A percentile compares a stretch with the other conserved stretches of the same genome.
Conservation (phyloP, 2,888 invertebrate species). For the Agrotis puta region DNA sequence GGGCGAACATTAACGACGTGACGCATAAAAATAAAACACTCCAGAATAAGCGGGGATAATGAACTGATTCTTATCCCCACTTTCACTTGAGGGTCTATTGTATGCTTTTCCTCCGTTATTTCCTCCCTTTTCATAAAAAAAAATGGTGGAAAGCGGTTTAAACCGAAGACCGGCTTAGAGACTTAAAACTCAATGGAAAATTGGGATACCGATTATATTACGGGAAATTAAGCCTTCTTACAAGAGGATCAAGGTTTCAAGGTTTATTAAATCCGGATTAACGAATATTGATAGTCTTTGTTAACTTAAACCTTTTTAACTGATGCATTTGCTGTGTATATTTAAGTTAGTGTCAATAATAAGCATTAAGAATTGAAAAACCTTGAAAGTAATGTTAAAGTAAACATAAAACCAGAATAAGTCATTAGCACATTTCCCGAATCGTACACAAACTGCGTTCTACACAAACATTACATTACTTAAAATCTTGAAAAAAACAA, state of each 20-base stretch:
- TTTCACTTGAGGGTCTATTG: not conserved
- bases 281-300: not conserved
- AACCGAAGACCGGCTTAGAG: not conserved
- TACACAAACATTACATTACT: conserved; percentile 57
- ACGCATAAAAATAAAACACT: conserved; percentile 30
- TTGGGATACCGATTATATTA: not conserved
- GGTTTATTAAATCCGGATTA: conserved; percentile 16
- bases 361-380: conserved; percentile 7
- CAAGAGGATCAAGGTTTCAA: not conserved
- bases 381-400: conserved; percentile 8
- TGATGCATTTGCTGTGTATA: conserved; percentile 1
- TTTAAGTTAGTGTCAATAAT: not conserved
- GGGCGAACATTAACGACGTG: conserved; percentile 6
- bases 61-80: conserved; percentile 6
- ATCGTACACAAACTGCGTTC: conserved; percentile 12
- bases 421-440: conserved; percentile 33
- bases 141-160: not conserved
- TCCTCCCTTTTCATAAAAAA: not conserved
- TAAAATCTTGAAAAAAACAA: conserved; percentile 43
- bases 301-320: not conserved
- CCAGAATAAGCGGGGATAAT: not conserved
- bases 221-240: conserved; percentile 1
- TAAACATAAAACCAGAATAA: conserved; percentile 38
- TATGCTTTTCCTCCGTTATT: conserved; percentile 5
- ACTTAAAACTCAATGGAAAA: conserved; percentile 13